Evolutionary conservation across 2,888 invertebrate genomes (phyloP).

Genomic region (Rugalucina vietnamica): DNA sequence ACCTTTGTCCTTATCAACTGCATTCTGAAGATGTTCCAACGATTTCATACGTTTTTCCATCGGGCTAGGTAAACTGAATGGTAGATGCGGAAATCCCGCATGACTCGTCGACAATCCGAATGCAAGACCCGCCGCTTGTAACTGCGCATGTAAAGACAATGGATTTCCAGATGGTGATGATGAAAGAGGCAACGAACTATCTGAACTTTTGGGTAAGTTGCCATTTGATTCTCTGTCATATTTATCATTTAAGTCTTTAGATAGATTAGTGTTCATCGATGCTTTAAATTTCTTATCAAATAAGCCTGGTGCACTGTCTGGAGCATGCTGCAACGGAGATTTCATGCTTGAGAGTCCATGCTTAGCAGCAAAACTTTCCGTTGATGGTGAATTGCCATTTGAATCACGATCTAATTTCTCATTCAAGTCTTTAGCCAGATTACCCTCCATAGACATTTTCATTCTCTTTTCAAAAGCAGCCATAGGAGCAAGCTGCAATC

Average conservation of each 20-base stretch:
- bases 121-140: background rate
- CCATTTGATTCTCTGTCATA: background rate
- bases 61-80: constrained; percentile 20
- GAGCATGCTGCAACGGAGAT: background rate
- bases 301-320: background rate
- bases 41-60: background rate
- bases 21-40: background rate
- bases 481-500: background rate
- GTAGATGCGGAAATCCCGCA: background rate
- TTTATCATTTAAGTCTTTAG: background rate
- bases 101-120: background rate
- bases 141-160: background rate
- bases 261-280: background rate
- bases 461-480: background rate
- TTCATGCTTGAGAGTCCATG: background rate
- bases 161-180: background rate
- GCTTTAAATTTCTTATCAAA: background rate
- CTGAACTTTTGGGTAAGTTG: background rate
- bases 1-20: background rate
- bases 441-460: background rate
- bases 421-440: background rate
- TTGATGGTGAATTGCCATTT: background rate
- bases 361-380: background rate
- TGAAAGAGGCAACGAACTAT: background rate
- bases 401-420: background rate